Evolutionary conservation across 2,113 vertebrate species (phyloP).

Genomic region (Oreochromis niloticus): DNA sequence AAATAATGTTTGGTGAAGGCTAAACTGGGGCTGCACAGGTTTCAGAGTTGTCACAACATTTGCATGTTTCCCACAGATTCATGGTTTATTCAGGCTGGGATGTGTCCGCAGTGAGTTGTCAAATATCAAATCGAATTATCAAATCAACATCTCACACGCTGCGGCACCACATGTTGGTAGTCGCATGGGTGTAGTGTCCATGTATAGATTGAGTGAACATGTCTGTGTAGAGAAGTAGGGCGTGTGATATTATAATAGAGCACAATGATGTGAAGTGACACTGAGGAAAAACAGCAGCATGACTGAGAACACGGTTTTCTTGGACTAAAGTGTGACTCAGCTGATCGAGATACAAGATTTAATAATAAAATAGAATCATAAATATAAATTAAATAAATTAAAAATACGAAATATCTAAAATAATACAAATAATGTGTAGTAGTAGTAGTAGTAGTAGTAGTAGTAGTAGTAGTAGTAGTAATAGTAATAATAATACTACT

Average conservation of each 20-base stretch:
- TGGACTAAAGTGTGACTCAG: background rate
- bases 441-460: too few relatives aligned
- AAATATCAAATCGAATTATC: background rate
- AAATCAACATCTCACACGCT: rapidly evolving
- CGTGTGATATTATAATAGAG: background rate
- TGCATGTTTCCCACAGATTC: background rate
- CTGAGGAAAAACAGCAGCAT: background rate
- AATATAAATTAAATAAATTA: background rate
- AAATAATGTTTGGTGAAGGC: background rate
- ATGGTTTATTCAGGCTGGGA: rapidly evolving
- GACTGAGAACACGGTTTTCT: background rate
- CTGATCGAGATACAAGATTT: rapidly evolving
- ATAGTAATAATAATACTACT: background rate
- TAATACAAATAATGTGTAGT: background rate
- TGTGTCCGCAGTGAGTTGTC: background rate
- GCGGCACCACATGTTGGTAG: background rate
- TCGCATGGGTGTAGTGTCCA: background rate
- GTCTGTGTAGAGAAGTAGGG: background rate
- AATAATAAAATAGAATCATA: background rate
- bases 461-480: background rate
- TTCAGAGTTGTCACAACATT: background rate
- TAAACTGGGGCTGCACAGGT: background rate
- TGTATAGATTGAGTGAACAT: background rate
- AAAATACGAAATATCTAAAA: background rate
- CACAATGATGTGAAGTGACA: background rate